These are phyloP conservation scores for Rhegmatorhina hoffmannsi DNA, from an alignment of 2,113 vertebrate species.

Conservation along the genomic window DNA sequence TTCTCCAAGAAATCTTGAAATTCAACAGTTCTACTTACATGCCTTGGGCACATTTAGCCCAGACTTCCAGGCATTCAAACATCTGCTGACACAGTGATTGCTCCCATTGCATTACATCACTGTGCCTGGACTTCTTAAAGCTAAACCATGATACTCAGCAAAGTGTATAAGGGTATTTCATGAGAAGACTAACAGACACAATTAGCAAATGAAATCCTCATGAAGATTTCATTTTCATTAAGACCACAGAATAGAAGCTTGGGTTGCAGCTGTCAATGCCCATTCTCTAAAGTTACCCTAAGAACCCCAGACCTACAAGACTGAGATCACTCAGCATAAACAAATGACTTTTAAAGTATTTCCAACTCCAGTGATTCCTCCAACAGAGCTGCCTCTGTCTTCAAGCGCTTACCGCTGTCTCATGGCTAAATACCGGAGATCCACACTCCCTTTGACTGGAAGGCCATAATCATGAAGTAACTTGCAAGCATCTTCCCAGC, in stretches of 20 bases:
- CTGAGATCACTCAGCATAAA: background rate
- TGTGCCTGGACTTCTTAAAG: background rate
- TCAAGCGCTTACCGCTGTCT: constrained; percentile 80
- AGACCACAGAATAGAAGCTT: background rate
- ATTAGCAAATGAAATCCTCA: background rate
- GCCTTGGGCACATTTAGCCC: background rate
- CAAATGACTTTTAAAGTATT: background rate
- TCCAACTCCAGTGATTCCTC: background rate
- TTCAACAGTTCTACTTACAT: background rate
- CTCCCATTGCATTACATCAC: background rate
- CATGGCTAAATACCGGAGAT: constrained; percentile 89
- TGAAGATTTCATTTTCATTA: background rate
- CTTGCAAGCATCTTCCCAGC: constrained; percentile 90
- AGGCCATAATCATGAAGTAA: constrained; percentile 87
- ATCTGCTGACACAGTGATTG: background rate
- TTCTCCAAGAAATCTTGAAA: constrained; percentile 10
- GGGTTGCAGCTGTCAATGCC: background rate
- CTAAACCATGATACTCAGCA: background rate
- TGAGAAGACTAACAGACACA: background rate
- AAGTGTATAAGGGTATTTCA: background rate
- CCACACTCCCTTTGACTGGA: constrained; percentile 82
- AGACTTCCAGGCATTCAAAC: background rate
- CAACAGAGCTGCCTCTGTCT: background rate
- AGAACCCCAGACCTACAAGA: background rate
- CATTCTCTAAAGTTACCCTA: background rate